These are phyloP conservation scores for Scaptomyza caliginosa DNA, from an alignment of 2,888 invertebrate genomes.

Conservation along the genomic window DNA sequence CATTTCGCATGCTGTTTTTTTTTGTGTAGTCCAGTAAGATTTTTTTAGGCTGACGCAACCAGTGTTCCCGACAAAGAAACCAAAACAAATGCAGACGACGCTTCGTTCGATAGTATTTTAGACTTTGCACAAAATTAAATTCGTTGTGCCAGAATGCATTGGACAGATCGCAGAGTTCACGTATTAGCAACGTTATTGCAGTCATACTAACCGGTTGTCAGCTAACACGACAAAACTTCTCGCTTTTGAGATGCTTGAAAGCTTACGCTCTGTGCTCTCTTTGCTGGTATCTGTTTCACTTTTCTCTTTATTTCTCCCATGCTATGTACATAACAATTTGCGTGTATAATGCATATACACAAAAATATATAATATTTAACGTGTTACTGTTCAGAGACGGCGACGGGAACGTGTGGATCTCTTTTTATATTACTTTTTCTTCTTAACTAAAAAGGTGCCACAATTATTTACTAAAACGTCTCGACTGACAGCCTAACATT, in stretches of 20 bases:
- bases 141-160: slow-evolving; percentile 78
- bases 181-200: slow-evolving; percentile 79
- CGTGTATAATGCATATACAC: neutral
- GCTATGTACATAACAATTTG: neutral
- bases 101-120: slow-evolving; percentile 70
- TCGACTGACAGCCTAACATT: slow-evolving; percentile 24
- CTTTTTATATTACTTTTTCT: neutral
- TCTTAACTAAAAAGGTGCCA: slow-evolving; percentile 16
- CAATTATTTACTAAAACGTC: slow-evolving; percentile 29
- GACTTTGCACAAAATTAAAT: slow-evolving; percentile 71
- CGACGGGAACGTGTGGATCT: neutral
- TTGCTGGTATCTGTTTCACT: slow-evolving; percentile 6
- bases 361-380: neutral
- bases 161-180: slow-evolving; percentile 78
- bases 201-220: slow-evolving; percentile 75
- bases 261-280: slow-evolving; percentile 26
- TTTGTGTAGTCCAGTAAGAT: neutral
- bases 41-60: slow-evolving; percentile 59
- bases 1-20: slow-evolving; percentile 30
- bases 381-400: neutral
- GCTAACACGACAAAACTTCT: slow-evolving; percentile 18
- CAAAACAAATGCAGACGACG: slow-evolving; percentile 73
- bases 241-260: slow-evolving; percentile 40
- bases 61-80: slow-evolving; percentile 74
- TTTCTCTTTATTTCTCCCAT: neutral